Base-by-base conservation (phyloP, 1,140 invertebrate genomes). In the Drosophila littoralis region DNA sequence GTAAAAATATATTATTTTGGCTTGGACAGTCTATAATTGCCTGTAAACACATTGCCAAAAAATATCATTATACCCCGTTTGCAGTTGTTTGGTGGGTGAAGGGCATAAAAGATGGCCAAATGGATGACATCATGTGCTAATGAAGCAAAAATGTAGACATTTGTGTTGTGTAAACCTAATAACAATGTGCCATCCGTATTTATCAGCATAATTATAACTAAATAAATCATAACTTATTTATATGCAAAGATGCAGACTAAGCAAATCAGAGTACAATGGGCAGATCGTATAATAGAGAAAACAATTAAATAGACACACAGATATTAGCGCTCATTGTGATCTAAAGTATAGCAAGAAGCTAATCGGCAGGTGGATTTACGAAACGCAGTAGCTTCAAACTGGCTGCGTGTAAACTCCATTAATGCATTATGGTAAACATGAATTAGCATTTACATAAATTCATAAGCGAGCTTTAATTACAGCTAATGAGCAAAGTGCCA, bases 361-460 rank as follows among this genome's bases (percentile, higher is more conserved):
- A 35, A 13, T 43, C 40, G 28, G 4, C 38, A 3, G 15, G 15
- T 55, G 1, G 7, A 28, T 28, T 28, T 28, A 28, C 22, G 5
- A 38, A 54, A 9, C 22, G 46, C 3, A 35, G 32, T 35, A 8
- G 15, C 2, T 15, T 8, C 22, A 28, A n/a, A 22, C 40, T 46
- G 45, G 2, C 15, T 28, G 2, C 55, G 55, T 65, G 65, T 70
- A 82, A 75, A 78, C 69, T 46, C 0, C 60, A 82, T 71, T 68
- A 79, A 61, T 75, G 51, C 63, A 50, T 75, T 43, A 59, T 48
- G 10, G 46, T 28, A 28, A 54, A 63, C 33, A 46, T 51, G 22
- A 51, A 61, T 68, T 52, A 79, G 55, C 79, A 66, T 77, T 81
- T 63, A 66, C 69, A 81, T 38, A 22, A 61, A 40, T 57, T 65